A percentile compares a stretch with the other conserved stretches of the same genome.
These are phyloP conservation scores for Patella vulgata DNA, from an alignment of 1,140 invertebrate genomes.

Conservation along the genomic window DNA sequence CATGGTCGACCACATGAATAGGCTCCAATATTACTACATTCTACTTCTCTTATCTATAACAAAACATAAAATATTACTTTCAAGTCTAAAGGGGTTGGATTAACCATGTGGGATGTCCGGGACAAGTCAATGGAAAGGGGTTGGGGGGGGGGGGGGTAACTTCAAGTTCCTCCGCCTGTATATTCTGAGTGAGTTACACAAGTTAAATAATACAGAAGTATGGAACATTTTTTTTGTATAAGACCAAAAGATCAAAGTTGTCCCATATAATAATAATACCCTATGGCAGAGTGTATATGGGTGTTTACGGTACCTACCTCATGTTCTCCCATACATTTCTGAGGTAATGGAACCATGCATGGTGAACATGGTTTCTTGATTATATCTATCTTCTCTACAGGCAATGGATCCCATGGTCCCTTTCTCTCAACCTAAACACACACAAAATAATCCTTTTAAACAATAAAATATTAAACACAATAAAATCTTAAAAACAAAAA, in stretches of 20 bases:
- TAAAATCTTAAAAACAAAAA: too few species aligned
- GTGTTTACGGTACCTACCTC: constrained; percentile 68
- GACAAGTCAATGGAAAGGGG: too few species aligned
- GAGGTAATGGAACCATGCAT: constrained; percentile 74
- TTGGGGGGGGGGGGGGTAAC: too few species aligned
- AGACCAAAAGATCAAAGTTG: too few species aligned
- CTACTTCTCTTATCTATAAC: constrained; percentile 72
- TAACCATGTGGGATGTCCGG: too few species aligned
- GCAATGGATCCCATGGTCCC: constrained; percentile 79
- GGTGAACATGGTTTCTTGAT: constrained; percentile 72
- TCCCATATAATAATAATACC: too few species aligned
- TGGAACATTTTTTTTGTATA: too few species aligned
- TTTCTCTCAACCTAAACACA: constrained; percentile 69
- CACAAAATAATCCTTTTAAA: constrained; percentile 9
- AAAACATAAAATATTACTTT: constrained; percentile 15
- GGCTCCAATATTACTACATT: constrained; percentile 78
- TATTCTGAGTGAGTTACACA: too few species aligned
- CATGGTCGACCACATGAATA: constrained; percentile 81
- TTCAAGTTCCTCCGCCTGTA: too few species aligned
- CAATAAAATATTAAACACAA: neutral
- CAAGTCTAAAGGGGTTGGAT: too few species aligned
- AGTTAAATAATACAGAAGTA: too few species aligned
- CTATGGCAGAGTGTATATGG: too few species aligned
- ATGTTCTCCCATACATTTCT: constrained; percentile 85
- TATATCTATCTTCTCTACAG: constrained; percentile 71